Conservation (phyloP, 2,797 vertebrate species). For the Mastacembelus armatus region DNA sequence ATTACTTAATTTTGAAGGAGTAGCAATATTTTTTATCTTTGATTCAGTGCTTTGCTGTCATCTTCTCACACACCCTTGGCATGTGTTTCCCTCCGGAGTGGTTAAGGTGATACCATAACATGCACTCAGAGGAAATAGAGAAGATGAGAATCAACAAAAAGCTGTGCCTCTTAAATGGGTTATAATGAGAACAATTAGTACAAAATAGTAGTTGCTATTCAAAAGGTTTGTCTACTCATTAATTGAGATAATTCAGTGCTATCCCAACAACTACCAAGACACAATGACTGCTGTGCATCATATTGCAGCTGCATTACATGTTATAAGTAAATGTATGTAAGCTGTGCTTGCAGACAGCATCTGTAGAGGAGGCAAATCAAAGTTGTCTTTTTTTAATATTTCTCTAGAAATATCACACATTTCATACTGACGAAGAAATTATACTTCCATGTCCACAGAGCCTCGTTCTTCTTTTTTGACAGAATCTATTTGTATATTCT, state of each 20-base stretch:
- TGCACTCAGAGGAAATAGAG: neutral
- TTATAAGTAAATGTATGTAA: no score
- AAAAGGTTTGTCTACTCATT: neutral
- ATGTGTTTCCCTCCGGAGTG: neutral
- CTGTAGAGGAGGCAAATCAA: no score
- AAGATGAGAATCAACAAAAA: neutral
- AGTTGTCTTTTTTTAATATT: no score
- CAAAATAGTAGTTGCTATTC: neutral
- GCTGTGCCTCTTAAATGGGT: neutral
- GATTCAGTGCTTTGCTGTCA: slow-evolving; percentile 20
- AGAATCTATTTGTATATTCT: neutral
- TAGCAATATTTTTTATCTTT: slow-evolving; percentile 18
- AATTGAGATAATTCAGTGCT: neutral
- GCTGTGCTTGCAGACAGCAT: no score
- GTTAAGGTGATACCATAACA: slow-evolving; percentile 1
- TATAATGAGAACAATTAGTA: neutral
- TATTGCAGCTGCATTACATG: no score
- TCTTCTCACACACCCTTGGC: neutral
- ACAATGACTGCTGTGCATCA: no score
- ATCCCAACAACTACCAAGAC: neutral
- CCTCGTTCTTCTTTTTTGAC: no score
- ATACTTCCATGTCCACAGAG: no score
- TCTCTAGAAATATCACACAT: no score
- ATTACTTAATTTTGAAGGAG: slow-evolving; percentile 29
- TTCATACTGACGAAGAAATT: no score